Evolutionary conservation across 1,140 invertebrate genomes (phyloP), one percentile per base, ranked within the genome.

Genomic region (Xylocopa sonorina): DNA sequence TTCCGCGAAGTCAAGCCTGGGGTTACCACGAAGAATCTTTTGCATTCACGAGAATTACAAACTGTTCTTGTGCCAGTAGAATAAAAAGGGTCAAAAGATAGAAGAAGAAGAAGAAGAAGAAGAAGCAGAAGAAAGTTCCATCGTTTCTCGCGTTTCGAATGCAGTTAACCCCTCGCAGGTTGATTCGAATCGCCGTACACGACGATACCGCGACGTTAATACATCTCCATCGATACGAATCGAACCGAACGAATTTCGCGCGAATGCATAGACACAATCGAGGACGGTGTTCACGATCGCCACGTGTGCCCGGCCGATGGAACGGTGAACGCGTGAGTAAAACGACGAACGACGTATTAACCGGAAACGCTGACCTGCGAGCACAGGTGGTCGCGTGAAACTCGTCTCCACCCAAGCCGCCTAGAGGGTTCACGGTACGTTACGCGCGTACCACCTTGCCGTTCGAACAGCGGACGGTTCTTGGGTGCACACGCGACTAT

Each of bases 391-490:
- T 60, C 60, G 72, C 29, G 63, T 67, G 71, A n/a, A 63, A 29
- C 43, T 58, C 53, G 63, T 85, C 68, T 79, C 53, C 62, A 34
- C 46, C 72, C 60, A 76, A n/a, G 50, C 50, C 66, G 38, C 14
- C n/a, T n/a, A 18, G 46, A 57, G 68, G 64, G 82, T 85, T 85
- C 80, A 86, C 71, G 75, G 53, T 82, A 72, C 71, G 74, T 86
- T 82, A 86, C 80, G 83, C 79, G 72, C 69, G 67, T 85, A 81
- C 69, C 63, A 46, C 58, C 67, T 80, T 86, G 41, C 63, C 41
- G 58, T 62, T 60, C 72, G 78, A 71, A 77, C 51, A 60, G 50
- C 46, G 24, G 16, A 24, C 55, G 38, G 60, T 77, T 66, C 50
- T 77, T 43, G n/a, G n/a, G 66, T 41, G 43, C 18, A 67, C 34